phyloP scores from a whole-genome alignment of 2,113 vertebrate genomes.

The Nesoenas mayeri region DNA sequence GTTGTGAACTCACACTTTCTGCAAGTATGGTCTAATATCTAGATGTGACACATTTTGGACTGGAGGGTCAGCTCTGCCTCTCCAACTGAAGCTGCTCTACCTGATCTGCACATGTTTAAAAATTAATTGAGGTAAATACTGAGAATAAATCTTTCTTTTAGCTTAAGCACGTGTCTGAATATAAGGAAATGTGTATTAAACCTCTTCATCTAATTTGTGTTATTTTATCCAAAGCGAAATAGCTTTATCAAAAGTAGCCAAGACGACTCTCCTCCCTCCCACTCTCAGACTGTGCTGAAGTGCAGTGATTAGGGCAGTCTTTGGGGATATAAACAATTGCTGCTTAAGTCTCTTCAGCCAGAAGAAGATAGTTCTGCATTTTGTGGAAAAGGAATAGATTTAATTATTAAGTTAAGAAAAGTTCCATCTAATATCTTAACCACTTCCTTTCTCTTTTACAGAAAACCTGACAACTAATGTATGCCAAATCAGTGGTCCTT shows the following conservation, averaged over 20 bases:
- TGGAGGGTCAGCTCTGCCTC: background rate
- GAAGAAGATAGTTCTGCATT: background rate
- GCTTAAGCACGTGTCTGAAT: background rate
- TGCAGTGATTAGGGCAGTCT: background rate
- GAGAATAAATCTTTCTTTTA: background rate
- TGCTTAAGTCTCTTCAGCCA: background rate
- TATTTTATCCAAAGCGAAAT: background rate
- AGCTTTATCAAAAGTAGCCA: background rate
- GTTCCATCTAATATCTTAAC: background rate
- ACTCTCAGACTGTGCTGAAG: background rate
- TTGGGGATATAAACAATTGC: background rate
- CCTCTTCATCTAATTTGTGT: background rate
- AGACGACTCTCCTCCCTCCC: background rate
- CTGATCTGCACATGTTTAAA: background rate
- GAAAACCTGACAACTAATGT: background rate
- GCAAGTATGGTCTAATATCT: background rate
- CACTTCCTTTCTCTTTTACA: background rate
- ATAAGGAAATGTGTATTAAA: background rate
- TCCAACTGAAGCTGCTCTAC: background rate
- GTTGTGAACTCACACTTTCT: background rate
- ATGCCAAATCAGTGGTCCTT: rapidly evolving
- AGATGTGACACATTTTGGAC: background rate
- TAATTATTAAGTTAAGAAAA: background rate
- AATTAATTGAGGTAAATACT: background rate
- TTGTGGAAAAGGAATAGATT: background rate